Base-by-base conservation (phyloP, 2,113 vertebrate genomes). In the Donacobius atricapilla region DNA sequence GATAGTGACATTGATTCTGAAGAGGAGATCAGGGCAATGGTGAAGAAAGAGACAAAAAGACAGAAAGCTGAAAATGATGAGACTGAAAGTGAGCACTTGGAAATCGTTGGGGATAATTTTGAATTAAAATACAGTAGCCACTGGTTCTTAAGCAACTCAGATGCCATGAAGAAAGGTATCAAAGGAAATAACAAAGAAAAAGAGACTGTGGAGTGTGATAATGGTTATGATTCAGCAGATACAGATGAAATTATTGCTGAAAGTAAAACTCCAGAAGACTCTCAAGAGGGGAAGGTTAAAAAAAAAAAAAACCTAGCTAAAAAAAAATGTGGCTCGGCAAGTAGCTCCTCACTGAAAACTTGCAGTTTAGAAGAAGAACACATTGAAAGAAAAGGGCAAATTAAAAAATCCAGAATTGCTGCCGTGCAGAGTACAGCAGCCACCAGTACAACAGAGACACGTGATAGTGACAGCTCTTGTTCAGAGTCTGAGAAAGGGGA, bases 241-340 rank as follows among this genome's bases (percentile, higher is more conserved):
- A 99, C 98, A 4, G 99, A 99, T 97, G 98, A 99, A 97, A 98
- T 99, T 58, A 97, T 99, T 66, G 97, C 98, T 33, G 97, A 95
- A 88, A 97, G 96, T 71, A 98, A 97, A 97, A 94, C 35, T 48
- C 31, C 37, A 40, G 71, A 94, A 86, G 66, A 58, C 37, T 87
- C 66, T 31, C 60, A 92, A 80, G 50, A 61, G 25, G 12, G 17
- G 8, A 71, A 39, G 22, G n/a, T 60, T 31, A 76, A 93, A 78
- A 89, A 61, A 23, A 79, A 71, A 87, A 60, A 79, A 94, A 81
- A 28, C 39, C 1, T 45, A 87, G 64, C 42, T 18, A 72, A 53
- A 44, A 72, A 92, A 88, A 86, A 31, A 4, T 1, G 7, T 60
- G 20, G 28, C 35, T 58, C 83, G 71, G 82, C 79, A 83, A 81